Evolutionary conservation across 2,888 invertebrate species (phyloP).

Genomic region (Agonopterix arenella): DNA sequence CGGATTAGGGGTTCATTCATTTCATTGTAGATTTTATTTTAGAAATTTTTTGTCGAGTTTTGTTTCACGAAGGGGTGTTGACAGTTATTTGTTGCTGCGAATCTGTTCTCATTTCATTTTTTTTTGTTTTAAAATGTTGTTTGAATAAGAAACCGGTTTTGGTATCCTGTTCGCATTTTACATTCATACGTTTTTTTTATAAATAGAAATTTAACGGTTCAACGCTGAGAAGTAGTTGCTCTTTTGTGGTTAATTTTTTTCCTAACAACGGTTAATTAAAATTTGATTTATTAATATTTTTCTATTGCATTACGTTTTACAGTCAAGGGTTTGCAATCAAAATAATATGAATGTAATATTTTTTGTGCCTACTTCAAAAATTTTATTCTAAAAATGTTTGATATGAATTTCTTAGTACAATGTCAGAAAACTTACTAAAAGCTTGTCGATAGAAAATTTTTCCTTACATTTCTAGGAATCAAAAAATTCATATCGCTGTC

Average conservation of each 20-base stretch:
- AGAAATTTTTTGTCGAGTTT: slow-evolving; percentile 58
- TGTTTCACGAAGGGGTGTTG: slow-evolving; percentile 76
- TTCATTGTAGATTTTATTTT: slow-evolving; percentile 54
- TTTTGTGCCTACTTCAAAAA: neutral
- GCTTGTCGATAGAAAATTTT: slow-evolving; percentile 4
- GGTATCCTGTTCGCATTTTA: slow-evolving; percentile 53
- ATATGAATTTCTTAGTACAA: no score
- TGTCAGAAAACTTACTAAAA: neutral
- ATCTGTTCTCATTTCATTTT: slow-evolving; percentile 52
- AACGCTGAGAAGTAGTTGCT: slow-evolving; percentile 46
- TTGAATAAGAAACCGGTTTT: slow-evolving; percentile 68
- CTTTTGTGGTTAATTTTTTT: slow-evolving; percentile 68
- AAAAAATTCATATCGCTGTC: slow-evolving; percentile 18
- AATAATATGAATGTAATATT: slow-evolving; percentile 21
- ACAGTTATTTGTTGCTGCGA: slow-evolving; percentile 72
- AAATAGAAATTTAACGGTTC: slow-evolving; percentile 71
- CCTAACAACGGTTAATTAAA: slow-evolving; percentile 64
- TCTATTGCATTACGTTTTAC: slow-evolving; percentile 23
- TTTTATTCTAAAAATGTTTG: no score
- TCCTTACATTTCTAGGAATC: neutral
- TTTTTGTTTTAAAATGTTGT: slow-evolving; percentile 61
- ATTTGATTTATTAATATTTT: slow-evolving; percentile 69
- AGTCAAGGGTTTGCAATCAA: slow-evolving; percentile 47
- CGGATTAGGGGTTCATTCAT: slow-evolving; percentile 55
- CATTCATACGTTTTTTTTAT: slow-evolving; percentile 58